A percentile compares a stretch with the other conserved stretches of the same genome.
Evolutionary conservation across 2,113 vertebrate species (phyloP).

Genomic region (Oriolus oriolus): DNA sequence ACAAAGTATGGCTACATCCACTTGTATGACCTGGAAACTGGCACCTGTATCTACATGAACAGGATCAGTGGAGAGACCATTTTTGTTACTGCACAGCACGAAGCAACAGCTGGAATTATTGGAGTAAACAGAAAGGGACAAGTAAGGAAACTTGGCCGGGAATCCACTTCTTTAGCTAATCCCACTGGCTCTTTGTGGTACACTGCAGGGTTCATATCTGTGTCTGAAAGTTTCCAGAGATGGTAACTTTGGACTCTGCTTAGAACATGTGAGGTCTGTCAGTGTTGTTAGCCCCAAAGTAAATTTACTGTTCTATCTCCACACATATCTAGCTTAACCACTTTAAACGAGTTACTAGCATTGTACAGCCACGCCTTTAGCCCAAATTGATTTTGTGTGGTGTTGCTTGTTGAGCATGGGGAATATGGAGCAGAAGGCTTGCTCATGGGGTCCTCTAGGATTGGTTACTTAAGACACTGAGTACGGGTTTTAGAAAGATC

Average conservation of each 20-base stretch:
- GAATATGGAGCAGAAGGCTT: neutral
- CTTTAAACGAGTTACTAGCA: neutral
- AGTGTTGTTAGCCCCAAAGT: neutral
- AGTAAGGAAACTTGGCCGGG: slow-evolving; percentile 69
- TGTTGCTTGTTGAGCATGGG: neutral
- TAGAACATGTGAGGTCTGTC: neutral
- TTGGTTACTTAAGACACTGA: neutral
- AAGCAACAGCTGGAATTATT: slow-evolving; percentile 97
- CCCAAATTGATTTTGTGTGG: neutral
- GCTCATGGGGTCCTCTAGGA: neutral
- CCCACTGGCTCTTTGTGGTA: neutral
- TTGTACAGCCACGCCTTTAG: neutral
- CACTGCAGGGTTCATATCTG: neutral
- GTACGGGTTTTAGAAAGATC: neutral
- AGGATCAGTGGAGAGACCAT: slow-evolving; percentile 98
- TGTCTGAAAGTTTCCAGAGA: neutral
- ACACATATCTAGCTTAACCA: neutral
- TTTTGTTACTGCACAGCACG: slow-evolving; percentile 95
- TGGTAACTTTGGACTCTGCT: neutral
- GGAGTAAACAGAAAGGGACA: slow-evolving; percentile 98
- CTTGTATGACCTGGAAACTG: slow-evolving; percentile 95
- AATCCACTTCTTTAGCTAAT: neutral
- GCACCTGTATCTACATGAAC: slow-evolving; percentile 99
- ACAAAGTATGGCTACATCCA: slow-evolving; percentile 99
- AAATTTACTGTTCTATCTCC: neutral